Percentiles rank a stretch among this genome's conserved stretches.
Evolutionary conservation across 1,140 invertebrate species (phyloP).

Genomic region (Acromyrmex echinatior): DNA sequence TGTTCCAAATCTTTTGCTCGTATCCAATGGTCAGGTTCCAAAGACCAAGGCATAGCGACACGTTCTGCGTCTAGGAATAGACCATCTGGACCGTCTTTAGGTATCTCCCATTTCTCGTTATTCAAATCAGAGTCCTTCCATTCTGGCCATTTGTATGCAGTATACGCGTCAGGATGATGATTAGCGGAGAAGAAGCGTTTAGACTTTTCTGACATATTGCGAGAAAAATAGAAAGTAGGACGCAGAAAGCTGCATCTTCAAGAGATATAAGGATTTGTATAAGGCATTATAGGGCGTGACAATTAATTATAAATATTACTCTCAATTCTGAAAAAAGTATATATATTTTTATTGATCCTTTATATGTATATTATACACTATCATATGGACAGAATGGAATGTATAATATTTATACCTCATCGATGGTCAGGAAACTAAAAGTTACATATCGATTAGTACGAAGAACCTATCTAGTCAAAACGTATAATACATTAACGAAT

Average conservation of each 20-base stretch:
- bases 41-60: slow-evolving; percentile 68
- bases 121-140: slow-evolving; percentile 74
- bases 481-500: slow-evolving; percentile 34
- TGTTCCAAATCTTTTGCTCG: slow-evolving; percentile 65
- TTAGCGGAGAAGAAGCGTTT: slow-evolving; percentile 40
- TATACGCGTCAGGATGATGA: background rate
- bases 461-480: slow-evolving; percentile 62
- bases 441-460: slow-evolving; percentile 60
- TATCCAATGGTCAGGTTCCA: slow-evolving; percentile 69
- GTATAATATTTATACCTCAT: slow-evolving; percentile 42
- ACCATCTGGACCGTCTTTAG: slow-evolving; percentile 64
- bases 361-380: slow-evolving; percentile 74
- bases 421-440: slow-evolving; percentile 57
- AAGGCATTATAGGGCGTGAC: background rate
- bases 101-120: slow-evolving; percentile 70
- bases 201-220: slow-evolving; percentile 68
- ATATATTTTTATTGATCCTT: slow-evolving; percentile 73
- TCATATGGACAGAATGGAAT: slow-evolving; percentile 71
- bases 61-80: slow-evolving; percentile 63
- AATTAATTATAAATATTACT: background rate
- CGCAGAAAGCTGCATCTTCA: slow-evolving; percentile 19
- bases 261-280: background rate
- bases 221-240: background rate
- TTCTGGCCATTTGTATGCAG: slow-evolving; percentile 64
- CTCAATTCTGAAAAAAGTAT: slow-evolving; percentile 69